Evolutionary conservation across 2,888 invertebrate genomes (phyloP).

Genomic region (Xylota segnis): DNA sequence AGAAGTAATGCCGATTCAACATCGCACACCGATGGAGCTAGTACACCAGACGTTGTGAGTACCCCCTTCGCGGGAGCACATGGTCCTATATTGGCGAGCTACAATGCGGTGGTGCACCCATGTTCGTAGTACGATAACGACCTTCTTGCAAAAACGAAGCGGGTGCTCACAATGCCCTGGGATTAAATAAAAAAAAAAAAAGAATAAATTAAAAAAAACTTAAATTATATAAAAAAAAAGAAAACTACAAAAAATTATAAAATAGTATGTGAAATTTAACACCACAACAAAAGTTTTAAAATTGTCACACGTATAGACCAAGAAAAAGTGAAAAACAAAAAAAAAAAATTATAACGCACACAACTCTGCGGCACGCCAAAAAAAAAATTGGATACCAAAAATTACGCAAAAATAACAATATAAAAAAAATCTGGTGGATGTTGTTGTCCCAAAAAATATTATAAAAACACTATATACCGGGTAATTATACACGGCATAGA

Average conservation of each 20-base stretch:
- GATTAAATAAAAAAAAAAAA: conserved; percentile 83
- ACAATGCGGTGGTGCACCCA: conserved; percentile 92
- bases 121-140: conserved; percentile 90
- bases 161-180: conserved; percentile 89
- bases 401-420: conserved; percentile 65
- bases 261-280: conserved; percentile 78
- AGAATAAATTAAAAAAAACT: conserved; percentile 74
- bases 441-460: conserved; percentile 73
- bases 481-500: conserved; percentile 72
- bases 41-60: conserved; percentile 98
- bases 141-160: conserved; percentile 91
- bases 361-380: conserved; percentile 78
- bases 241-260: conserved; percentile 80
- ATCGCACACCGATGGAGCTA: conserved; percentile 97
- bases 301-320: conserved; percentile 83
- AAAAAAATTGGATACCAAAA: conserved; percentile 76
- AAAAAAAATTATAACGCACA: conserved; percentile 78
- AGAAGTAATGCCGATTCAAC: conserved; percentile 97
- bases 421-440: conserved; percentile 74
- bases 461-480: conserved; percentile 63
- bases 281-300: conserved; percentile 74
- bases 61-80: conserved; percentile 91
- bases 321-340: conserved; percentile 79
- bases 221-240: conserved; percentile 79
- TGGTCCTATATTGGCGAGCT: conserved; percentile 90